Base-by-base conservation (phyloP, 2,113 vertebrate genomes). In the Macroglossus sobrinus region DNA sequence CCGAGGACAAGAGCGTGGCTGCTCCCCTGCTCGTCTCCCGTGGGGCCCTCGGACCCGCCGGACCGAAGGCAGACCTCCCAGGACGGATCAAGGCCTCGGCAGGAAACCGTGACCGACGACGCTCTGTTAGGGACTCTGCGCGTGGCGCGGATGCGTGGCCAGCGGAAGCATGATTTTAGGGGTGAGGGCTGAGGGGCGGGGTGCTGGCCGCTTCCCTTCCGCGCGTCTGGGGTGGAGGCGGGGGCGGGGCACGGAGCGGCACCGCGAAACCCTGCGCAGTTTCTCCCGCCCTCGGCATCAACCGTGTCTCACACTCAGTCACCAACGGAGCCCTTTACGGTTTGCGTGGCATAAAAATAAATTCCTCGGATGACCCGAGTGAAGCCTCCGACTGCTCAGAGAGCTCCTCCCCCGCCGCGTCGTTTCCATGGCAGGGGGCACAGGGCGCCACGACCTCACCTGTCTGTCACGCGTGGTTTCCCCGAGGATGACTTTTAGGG, bases 351-450 rank as follows among this genome's bases (percentile, higher is more conserved):
- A 9, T 19, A 28, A 43, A 84, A 90, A 87, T 19, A 74, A 84
- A 30, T 0, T 40, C 3, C 14, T 3, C n/a, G 59, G 35, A 76
- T n/a, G n/a, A 43, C 1, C 43, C 64, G 53, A 71, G 35, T 8
- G 45, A n/a, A 63, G 18, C 61, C 18, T 38, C 22, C 26, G 55
- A 50, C 59, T 57, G n/a, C 16, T 26, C 38, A 35, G 35, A 71
- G 7, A 6, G 16, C 0, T 13, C n/a, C 6, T 21, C 16, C 33
- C 35, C 14, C 0, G 1, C 38, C 30, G 47, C n/a, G 1, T 30
- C 11, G 43, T 6, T 35, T 78, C 66, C n/a, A 13, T 7, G 28
- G 21, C 1, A 45, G 55, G 7, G 30, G 16, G 5, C 13, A 6
- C 0, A 50, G 24, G 4, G 4, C 4, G 13, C 4, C 7, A 71